A percentile compares a stretch with the other conserved stretches of the same genome.
Conservation (phyloP, 2,888 invertebrate species). For the Brachyptera risi region DNA sequence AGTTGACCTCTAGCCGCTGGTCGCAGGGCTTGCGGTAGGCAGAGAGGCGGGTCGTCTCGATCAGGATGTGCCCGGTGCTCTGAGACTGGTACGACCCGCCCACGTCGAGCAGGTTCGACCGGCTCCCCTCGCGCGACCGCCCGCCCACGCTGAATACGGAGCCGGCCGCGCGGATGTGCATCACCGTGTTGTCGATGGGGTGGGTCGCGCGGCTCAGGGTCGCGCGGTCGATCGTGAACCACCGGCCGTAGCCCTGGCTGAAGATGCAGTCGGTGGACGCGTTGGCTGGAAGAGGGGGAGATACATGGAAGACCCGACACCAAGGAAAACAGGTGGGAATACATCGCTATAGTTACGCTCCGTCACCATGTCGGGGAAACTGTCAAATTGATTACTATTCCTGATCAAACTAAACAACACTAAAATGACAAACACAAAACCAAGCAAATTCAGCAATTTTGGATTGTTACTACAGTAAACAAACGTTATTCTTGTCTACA, state of each 20-base stretch:
- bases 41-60: conserved; percentile 32
- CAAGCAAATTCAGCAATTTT: too few species aligned
- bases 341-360: too few species aligned
- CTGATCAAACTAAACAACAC: too few species aligned
- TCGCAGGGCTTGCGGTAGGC: not conserved
- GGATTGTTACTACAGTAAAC: too few species aligned
- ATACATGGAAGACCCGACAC: too few species aligned
- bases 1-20: not conserved
- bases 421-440: too few species aligned
- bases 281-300: not conserved
- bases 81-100: not conserved
- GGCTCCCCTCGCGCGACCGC: not conserved
- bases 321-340: too few species aligned
- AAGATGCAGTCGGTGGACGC: conserved; percentile 41
- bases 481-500: too few species aligned
- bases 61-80: not conserved
- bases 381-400: too few species aligned
- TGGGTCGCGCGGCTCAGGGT: conserved; percentile 35
- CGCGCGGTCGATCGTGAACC: conserved; percentile 39
- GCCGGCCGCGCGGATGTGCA: conserved; percentile 43
- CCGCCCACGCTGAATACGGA: conserved; percentile 40
- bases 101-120: not conserved
- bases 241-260: conserved; percentile 41
- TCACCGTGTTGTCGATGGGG: conserved; percentile 42
- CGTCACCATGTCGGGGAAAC: too few species aligned